Base-by-base conservation (phyloP, 2,888 invertebrate genomes). In the Globia sparganii region DNA sequence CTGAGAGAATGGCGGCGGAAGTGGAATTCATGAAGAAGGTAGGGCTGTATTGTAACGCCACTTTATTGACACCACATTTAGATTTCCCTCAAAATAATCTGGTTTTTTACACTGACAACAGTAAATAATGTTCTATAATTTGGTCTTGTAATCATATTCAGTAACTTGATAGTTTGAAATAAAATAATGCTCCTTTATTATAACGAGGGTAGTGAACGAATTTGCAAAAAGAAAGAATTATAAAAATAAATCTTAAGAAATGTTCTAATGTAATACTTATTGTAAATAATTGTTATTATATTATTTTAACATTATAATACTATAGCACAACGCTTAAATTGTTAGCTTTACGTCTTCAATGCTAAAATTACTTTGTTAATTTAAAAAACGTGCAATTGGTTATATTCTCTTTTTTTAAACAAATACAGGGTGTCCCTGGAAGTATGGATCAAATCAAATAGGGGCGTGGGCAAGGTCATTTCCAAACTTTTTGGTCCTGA, bases 21-120 rank as follows among this genome's bases (percentile, higher is more conserved):
- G 92, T 97, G 53, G 98, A 98, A 80, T 98, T 97, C 93, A 97
- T 98, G 83, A 98, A 97, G 89, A 98, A 97, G 97, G 98, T 98
- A 94, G 25, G 37, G 1, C 25, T 68, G 9, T 49, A 34, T n/a
- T 34, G n/a, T 49, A 18, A 4, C n/a, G 9, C 13, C 34, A 31
- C 9, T 28, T 58, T 31, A 15, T 34, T 28, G 2, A 40, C 21
- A 21, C 15, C 15, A 58, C 8, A n/a, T 56, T 31, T 53, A 53
- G 11, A 40, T 18, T 40, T 31, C 4, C 2, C 11, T 13, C 25
- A 25, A 31, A 15, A 59, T 25, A 1, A 28, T 46, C 3, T 62
- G 46, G 13, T n/a, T 46, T 58, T 37, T 9, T n/a, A 46, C 21
- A 18, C 61, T 61, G 25, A 15, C 4, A 61, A 61, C 43, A 34